Percentiles rank a stretch among this genome's conserved stretches.
These are phyloP conservation scores for Aspidoscelis tigris DNA, from an alignment of 2,113 vertebrate genomes.

Conservation along the genomic window DNA sequence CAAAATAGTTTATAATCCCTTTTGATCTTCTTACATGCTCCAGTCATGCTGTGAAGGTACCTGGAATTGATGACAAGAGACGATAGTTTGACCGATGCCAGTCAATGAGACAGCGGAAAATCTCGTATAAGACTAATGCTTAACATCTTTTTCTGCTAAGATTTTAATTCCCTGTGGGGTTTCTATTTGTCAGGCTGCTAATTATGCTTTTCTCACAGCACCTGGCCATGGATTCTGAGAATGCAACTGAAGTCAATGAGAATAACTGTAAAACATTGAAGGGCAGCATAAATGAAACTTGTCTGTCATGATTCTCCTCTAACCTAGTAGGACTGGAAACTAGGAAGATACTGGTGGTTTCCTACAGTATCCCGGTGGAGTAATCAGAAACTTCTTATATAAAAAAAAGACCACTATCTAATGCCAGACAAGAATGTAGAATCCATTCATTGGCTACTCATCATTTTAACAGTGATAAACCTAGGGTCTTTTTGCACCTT, in stretches of 20 bases:
- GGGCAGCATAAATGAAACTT: not conserved
- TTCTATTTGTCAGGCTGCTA: not conserved
- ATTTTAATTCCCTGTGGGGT: not conserved
- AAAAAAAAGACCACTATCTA: no score
- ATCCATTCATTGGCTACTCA: no score
- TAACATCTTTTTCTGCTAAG: not conserved
- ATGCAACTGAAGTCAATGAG: not conserved
- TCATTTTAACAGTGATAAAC: no score
- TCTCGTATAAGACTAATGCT: not conserved
- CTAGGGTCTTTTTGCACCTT: no score
- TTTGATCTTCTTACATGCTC: not conserved
- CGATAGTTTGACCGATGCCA: not conserved
- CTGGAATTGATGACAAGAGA: not conserved
- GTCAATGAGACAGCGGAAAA: not conserved
- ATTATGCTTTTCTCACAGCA: not conserved
- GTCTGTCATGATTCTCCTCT: not conserved
- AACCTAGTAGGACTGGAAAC: not conserved
- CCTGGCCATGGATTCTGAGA: not conserved
- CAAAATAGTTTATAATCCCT: not conserved
- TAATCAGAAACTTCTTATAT: no score
- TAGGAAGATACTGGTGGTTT: not conserved
- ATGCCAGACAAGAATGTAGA: no score
- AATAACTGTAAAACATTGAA: not conserved
- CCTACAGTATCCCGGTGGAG: not conserved
- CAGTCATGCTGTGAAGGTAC: not conserved